phyloP scores from a whole-genome alignment of 1,140 invertebrate genomes.

The Bradysia coprophila region DNA sequence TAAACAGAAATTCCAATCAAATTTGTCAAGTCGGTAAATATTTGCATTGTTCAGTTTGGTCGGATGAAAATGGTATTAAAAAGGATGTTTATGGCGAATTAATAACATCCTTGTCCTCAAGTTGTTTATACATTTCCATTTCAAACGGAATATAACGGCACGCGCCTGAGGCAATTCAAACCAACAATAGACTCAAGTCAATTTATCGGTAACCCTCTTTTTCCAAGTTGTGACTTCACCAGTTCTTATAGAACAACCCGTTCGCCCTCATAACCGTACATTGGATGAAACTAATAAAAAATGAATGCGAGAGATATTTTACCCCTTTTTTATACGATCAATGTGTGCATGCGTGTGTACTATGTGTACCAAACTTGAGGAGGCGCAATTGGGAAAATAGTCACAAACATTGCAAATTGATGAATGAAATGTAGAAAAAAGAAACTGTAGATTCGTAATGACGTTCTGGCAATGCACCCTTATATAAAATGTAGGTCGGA shows the following conservation, averaged over 20 bases:
- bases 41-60: not conserved
- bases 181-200: not conserved
- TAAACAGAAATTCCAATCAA: not conserved
- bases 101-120: not conserved
- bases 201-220: slow-evolving; percentile 1
- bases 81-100: not conserved
- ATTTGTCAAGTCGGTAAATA: not conserved
- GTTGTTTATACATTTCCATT: not conserved
- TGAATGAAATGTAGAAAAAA: not conserved
- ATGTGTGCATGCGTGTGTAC: no score
- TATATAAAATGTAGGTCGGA: no score
- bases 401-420: not conserved
- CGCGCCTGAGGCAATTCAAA: slow-evolving; percentile 1
- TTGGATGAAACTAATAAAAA: no score
- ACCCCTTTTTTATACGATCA: no score
- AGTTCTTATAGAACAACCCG: no score
- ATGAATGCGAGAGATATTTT: no score
- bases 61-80: not conserved
- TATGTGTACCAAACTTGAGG: not conserved
- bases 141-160: not conserved
- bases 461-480: no score
- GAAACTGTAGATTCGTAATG: no score
- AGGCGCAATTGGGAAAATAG: not conserved
- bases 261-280: no score
- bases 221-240: no score